These are phyloP conservation scores for Melanophora roralis DNA, from an alignment of 2,888 invertebrate species.

Conservation along the genomic window DNA sequence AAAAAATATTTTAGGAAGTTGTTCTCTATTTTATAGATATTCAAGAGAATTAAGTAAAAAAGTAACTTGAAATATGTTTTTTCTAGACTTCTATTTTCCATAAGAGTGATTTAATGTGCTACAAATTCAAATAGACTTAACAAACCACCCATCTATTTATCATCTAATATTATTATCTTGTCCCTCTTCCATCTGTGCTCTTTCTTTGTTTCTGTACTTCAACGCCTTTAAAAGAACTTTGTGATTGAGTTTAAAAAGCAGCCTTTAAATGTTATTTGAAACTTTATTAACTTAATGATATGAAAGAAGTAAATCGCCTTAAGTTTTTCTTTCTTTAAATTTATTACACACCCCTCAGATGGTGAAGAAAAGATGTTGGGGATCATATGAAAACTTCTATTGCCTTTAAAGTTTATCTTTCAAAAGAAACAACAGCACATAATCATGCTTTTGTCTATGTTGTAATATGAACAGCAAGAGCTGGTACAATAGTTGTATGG, in stretches of 20 bases:
- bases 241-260: background rate
- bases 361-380: background rate
- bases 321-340: slow-evolving; percentile 31
- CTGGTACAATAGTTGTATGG: background rate
- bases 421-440: background rate
- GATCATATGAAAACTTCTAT: background rate
- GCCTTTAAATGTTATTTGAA: slow-evolving; percentile 22
- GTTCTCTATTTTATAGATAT: background rate
- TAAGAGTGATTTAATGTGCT: slow-evolving; percentile 11
- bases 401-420: background rate
- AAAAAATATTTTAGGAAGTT: slow-evolving; percentile 6
- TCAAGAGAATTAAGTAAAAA: background rate
- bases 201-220: background rate
- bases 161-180: background rate
- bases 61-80: slow-evolving; percentile 22
- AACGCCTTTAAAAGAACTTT: background rate
- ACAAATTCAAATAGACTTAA: slow-evolving; percentile 4
- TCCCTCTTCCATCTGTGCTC: background rate
- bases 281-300: slow-evolving; percentile 55
- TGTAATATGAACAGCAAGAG: background rate
- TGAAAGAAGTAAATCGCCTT: slow-evolving; percentile 47
- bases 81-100: background rate
- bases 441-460: slow-evolving; percentile 11
- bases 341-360: background rate
- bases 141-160: background rate